Conservation (phyloP, 1,140 invertebrate genomes). For the Agrypnia vestita region DNA sequence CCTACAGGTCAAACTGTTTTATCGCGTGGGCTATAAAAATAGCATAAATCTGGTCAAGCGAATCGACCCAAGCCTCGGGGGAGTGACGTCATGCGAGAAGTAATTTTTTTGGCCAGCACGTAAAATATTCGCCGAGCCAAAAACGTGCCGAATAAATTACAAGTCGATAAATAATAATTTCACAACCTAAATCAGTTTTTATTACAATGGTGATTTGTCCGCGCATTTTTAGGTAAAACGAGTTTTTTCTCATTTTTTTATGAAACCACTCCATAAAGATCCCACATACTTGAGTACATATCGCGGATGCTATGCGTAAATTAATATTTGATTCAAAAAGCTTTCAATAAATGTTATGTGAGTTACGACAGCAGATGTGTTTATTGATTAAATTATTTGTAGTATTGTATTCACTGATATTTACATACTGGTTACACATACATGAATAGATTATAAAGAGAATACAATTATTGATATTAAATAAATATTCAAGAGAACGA, state of each 20-base stretch:
- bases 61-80: constrained; percentile 2
- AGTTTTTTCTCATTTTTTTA: constrained; percentile 7
- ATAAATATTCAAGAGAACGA: too few species aligned
- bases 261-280: not conserved
- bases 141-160: constrained; percentile 57
- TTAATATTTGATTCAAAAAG: too few species aligned
- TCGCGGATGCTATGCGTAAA: too few species aligned
- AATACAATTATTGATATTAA: too few species aligned
- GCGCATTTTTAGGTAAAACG: constrained; percentile 25
- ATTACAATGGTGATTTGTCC: constrained; percentile 43
- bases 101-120: constrained; percentile 19
- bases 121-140: constrained; percentile 47
- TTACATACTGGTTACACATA: too few species aligned
- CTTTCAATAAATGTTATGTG: too few species aligned
- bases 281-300: not conserved
- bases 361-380: too few species aligned
- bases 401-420: too few species aligned
- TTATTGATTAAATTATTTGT: too few species aligned
- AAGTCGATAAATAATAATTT: constrained; percentile 55
- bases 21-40: constrained; percentile 30
- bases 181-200: constrained; percentile 23
- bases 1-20: constrained; percentile 12
- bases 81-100: constrained; percentile 33
- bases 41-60: constrained; percentile 37
- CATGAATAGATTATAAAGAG: too few species aligned